These are phyloP conservation scores for Sialia sialis DNA, from an alignment of 2,113 vertebrate species.

Conservation along the genomic window DNA sequence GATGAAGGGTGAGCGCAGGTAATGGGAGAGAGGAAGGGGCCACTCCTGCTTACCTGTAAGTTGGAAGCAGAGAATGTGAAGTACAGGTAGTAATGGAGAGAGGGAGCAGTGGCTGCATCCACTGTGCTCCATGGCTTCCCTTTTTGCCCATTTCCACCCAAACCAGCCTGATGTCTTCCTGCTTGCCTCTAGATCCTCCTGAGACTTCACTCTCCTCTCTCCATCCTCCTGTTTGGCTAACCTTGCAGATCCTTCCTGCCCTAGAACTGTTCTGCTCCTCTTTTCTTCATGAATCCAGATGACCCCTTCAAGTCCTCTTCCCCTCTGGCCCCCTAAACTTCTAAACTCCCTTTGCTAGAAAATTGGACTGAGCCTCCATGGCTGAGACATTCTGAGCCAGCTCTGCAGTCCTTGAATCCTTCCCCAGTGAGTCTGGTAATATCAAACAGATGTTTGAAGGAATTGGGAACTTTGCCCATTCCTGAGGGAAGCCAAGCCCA, in stretches of 20 bases:
- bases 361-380: not conserved
- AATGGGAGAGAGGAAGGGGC: not conserved
- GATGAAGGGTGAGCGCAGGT: not conserved
- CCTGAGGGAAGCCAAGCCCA: not conserved
- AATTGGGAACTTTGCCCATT: slow-evolving; percentile 46
- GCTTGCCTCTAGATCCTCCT: not conserved
- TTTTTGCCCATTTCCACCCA: not conserved
- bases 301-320: not conserved
- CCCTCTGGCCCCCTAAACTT: not conserved
- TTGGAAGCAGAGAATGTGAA: not conserved
- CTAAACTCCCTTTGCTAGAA: not conserved
- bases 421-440: slow-evolving; percentile 32
- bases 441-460: slow-evolving; percentile 52
- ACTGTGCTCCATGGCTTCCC: not conserved
- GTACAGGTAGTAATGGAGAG: not conserved
- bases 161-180: not conserved
- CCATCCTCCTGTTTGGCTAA: not conserved
- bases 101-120: not conserved
- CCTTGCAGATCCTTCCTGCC: not conserved
- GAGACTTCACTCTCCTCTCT: not conserved
- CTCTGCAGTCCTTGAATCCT: not conserved
- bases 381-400: not conserved
- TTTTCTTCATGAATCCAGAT: not conserved
- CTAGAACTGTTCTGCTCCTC: not conserved
- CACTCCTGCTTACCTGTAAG: fast-evolving